Base-by-base conservation (phyloP, 2,113 vertebrate species). In the Stigmatopora argus region DNA sequence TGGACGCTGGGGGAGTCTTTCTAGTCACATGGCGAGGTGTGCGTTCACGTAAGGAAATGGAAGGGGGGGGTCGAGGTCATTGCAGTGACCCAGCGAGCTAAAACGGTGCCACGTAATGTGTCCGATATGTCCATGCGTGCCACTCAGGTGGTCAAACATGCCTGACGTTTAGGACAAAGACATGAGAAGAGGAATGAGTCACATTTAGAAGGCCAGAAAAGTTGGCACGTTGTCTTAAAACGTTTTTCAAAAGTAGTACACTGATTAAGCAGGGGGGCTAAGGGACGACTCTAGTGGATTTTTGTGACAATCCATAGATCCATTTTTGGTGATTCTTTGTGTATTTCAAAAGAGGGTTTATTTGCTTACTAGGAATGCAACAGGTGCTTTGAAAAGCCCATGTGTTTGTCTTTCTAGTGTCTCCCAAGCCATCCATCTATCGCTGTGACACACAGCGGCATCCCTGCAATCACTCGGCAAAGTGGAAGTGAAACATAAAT, bases 401-500 rank as follows among this genome's bases (percentile, higher is more conserved):
- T 67, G 23, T 70, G 1, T 77, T 77, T 71, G 38, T 75, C 67
- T 68, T 62, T 61, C 49, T 52, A 78, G 75, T 66, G 65, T 80
- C 75, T 74, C 75, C 57, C 63, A 62, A 69, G 66, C 59, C 73
- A 79, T 79, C 41, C 44, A 79, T 78, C 72, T 58, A 19, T 77
- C 60, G n/a, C 3, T 19, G 60, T 64, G 63, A 15, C 8, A 7
- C 62, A 46, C 10, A 15, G 21, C 65, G 57, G 31, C 67, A 65
- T 65, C 63, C 68, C 52, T 14, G 31, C 66, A 0, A 51, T 72
- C 76, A 87, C 82, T 68, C 66, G 69, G 71, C 72, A 70, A 81
- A 63, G 8, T 52, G 21, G 69, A 55, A 78, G 78, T 66, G 72
- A 75, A 82, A 75, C 58, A 73, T 74, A 79, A 73, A 71, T 69